Conservation (phyloP, 2,888 invertebrate species). For the Lithosia quadra region DNA sequence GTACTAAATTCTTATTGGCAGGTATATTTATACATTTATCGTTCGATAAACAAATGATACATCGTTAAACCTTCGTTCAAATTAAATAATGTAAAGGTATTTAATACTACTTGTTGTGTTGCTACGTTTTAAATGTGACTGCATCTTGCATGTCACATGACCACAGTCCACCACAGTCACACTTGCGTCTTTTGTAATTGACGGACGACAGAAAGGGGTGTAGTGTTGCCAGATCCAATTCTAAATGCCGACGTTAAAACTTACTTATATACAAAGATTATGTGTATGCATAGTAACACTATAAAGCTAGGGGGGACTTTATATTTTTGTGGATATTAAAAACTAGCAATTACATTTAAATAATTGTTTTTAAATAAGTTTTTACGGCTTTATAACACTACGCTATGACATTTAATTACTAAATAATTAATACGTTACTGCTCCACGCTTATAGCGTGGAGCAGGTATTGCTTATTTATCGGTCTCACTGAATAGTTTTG, state of each 20-base stretch:
- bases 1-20: not conserved
- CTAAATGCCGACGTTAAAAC: not conserved
- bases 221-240: not conserved
- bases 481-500: not conserved
- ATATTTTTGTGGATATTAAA: not conserved
- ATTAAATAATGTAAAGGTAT: not conserved
- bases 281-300: not conserved
- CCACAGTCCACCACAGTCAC: not conserved
- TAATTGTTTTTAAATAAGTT: not conserved
- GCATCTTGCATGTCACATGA: not conserved
- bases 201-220: not conserved
- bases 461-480: too few relatives aligned
- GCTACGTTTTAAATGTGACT: not conserved
- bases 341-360: not conserved
- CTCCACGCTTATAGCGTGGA: too few relatives aligned
- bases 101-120: not conserved
- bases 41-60: not conserved
- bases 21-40: not conserved
- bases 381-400: not conserved
- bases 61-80: not conserved
- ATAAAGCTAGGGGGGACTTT: not conserved
- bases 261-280: not conserved
- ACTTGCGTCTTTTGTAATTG: constrained; percentile 6
- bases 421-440: too few relatives aligned
- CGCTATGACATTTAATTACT: too few relatives aligned